Evolutionary conservation across 2,888 invertebrate species (phyloP).

Genomic region (Cheilosia grossa): DNA sequence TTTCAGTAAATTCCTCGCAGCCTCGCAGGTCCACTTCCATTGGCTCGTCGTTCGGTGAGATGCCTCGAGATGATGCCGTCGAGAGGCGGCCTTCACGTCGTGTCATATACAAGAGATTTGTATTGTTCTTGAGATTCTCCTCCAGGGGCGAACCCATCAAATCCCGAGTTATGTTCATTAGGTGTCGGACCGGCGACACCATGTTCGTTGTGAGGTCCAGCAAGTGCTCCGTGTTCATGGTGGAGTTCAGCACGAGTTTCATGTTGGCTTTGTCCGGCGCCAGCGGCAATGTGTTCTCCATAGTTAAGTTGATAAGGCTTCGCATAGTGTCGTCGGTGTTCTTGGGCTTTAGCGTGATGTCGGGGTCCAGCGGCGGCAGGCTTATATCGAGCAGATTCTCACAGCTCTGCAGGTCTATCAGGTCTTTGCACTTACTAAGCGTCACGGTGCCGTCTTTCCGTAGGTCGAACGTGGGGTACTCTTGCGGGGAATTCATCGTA

Average conservation of each 20-base stretch:
- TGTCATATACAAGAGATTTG: slow-evolving; percentile 80
- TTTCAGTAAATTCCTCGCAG: slow-evolving; percentile 50
- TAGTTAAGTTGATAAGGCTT: slow-evolving; percentile 53
- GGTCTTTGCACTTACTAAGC: slow-evolving; percentile 50
- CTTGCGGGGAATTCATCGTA: slow-evolving; percentile 25
- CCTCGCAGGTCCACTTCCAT: slow-evolving; percentile 77
- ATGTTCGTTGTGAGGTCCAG: slow-evolving; percentile 78
- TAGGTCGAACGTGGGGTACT: slow-evolving; percentile 26
- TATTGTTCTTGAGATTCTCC: slow-evolving; percentile 76
- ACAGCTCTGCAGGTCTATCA: slow-evolving; percentile 66
- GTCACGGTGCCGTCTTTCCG: slow-evolving; percentile 33
- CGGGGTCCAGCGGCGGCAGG: slow-evolving; percentile 40
- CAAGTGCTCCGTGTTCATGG: slow-evolving; percentile 80
- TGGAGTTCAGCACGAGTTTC: slow-evolving; percentile 81
- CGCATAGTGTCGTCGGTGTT: slow-evolving; percentile 35
- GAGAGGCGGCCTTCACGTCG: slow-evolving; percentile 76
- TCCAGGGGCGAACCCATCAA: slow-evolving; percentile 76
- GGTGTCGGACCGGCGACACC: slow-evolving; percentile 78
- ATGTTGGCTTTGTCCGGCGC: slow-evolving; percentile 79
- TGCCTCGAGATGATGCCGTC: slow-evolving; percentile 77
- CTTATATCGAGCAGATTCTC: slow-evolving; percentile 73
- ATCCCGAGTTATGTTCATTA: slow-evolving; percentile 80
- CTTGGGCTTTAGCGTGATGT: slow-evolving; percentile 47
- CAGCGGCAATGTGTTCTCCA: slow-evolving; percentile 78
- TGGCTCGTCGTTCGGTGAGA: slow-evolving; percentile 79